Percentiles rank a stretch among this genome's conserved stretches.
These are phyloP conservation scores for Hiodon alosoides DNA, from an alignment of 2,113 vertebrate species.

Conservation along the genomic window DNA sequence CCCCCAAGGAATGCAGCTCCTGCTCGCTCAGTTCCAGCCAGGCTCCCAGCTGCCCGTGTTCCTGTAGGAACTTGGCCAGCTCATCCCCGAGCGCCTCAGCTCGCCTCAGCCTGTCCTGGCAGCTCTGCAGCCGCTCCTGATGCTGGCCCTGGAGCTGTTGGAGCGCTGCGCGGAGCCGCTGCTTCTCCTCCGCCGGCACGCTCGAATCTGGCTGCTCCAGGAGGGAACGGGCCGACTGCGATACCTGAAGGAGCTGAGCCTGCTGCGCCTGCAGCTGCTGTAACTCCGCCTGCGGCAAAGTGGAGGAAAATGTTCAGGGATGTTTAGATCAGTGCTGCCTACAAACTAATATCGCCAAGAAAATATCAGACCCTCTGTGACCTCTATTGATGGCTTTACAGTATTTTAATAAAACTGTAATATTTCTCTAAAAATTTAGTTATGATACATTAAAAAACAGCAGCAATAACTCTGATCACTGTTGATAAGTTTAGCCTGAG, in stretches of 20 bases:
- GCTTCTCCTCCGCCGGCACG: constrained; percentile 67
- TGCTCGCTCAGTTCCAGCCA: constrained; percentile 83
- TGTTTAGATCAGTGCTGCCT: background rate
- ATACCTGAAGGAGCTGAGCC: constrained; percentile 76
- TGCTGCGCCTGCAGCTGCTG: constrained; percentile 86
- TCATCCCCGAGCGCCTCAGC: constrained; percentile 77
- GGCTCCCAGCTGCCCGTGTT: constrained; percentile 70
- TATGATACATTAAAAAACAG: no score
- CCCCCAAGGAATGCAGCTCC: constrained; percentile 66
- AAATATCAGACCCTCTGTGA: no score
- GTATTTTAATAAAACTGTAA: no score
- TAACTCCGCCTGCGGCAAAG: constrained; percentile 62
- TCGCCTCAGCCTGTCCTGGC: constrained; percentile 73
- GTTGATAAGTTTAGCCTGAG: no score
- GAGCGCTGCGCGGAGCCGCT: constrained; percentile 63
- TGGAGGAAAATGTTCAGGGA: background rate
- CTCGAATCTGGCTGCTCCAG: constrained; percentile 74
- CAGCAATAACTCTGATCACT: no score
- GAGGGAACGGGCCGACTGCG: constrained; percentile 76
- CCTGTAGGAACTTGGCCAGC: constrained; percentile 81
- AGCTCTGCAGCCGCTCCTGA: constrained; percentile 57
- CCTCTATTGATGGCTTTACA: no score
- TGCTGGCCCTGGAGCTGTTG: constrained; percentile 71
- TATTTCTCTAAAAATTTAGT: no score
- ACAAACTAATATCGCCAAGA: background rate